Percentiles rank a stretch among this genome's conserved stretches.
Evolutionary conservation across 2,113 vertebrate genomes (phyloP).

Genomic region (Dipodomys merriami): DNA sequence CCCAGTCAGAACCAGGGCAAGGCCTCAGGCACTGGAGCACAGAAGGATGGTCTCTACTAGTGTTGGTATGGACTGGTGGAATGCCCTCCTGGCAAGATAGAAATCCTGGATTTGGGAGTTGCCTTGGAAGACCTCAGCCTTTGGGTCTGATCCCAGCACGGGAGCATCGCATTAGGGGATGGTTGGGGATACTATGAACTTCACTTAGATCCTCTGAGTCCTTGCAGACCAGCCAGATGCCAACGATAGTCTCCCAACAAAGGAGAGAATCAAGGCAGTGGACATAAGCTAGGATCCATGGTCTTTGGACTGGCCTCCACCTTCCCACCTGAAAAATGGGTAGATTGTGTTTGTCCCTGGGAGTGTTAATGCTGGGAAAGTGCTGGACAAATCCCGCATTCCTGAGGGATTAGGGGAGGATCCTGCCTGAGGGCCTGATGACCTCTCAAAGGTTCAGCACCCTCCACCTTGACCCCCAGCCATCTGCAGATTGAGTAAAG

Average conservation of each 20-base stretch:
- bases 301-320: background rate
- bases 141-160: background rate
- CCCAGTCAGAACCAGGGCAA: background rate
- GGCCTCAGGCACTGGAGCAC: background rate
- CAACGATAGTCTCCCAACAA: background rate
- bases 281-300: background rate
- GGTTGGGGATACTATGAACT: background rate
- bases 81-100: background rate
- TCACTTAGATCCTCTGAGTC: background rate
- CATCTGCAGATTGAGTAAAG: background rate
- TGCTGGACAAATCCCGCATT: background rate
- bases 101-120: background rate
- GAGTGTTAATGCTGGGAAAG: background rate
- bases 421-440: background rate
- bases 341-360: background rate
- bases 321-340: slow-evolving; percentile 18
- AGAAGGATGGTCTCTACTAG: background rate
- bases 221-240: background rate
- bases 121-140: background rate
- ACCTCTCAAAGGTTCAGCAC: background rate
- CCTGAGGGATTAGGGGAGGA: background rate
- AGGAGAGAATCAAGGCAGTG: background rate
- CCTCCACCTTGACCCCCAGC: background rate
- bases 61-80: background rate
- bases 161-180: background rate